These are phyloP conservation scores for Sorex araneus DNA, from an alignment of 2,113 vertebrate species.

Conservation along the genomic window DNA sequence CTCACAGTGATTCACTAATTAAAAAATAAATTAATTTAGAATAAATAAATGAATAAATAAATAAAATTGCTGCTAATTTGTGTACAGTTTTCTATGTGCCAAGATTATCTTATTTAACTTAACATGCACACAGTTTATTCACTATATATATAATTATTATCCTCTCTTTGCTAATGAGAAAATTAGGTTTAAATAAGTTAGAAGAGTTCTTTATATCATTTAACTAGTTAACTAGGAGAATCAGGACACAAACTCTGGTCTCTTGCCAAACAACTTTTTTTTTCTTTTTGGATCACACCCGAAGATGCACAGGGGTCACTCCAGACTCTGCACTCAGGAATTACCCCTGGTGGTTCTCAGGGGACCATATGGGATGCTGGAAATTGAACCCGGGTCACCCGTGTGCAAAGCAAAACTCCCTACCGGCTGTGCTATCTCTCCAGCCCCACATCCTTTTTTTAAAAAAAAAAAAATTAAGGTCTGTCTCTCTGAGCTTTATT, in stretches of 20 bases:
- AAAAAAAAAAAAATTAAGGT: background rate
- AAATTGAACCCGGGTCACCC: too few relatives aligned
- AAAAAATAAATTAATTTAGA: too few relatives aligned
- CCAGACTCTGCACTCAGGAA: too few relatives aligned
- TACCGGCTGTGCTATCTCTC: too few relatives aligned
- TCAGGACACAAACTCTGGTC: background rate
- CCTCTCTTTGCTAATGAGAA: background rate
- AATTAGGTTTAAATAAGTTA: background rate
- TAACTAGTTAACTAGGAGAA: background rate
- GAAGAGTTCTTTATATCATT: background rate
- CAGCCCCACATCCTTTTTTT: too few relatives aligned
- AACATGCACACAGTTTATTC: background rate
- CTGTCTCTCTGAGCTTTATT: slow-evolving; percentile 22
- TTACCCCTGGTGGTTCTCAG: too few relatives aligned
- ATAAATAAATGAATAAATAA: too few relatives aligned
- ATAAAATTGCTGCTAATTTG: slow-evolving; percentile 27
- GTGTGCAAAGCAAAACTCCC: too few relatives aligned
- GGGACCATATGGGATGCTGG: too few relatives aligned
- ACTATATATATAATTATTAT: background rate
- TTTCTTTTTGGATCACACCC: too few relatives aligned
- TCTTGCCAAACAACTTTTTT: background rate
- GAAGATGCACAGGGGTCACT: too few relatives aligned
- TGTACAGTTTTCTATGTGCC: slow-evolving; percentile 25
- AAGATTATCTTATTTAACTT: slow-evolving; percentile 42
- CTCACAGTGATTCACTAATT: too few relatives aligned